Evolutionary conservation across 2,888 invertebrate species (phyloP).

Genomic region (Nomada hirtipes): DNA sequence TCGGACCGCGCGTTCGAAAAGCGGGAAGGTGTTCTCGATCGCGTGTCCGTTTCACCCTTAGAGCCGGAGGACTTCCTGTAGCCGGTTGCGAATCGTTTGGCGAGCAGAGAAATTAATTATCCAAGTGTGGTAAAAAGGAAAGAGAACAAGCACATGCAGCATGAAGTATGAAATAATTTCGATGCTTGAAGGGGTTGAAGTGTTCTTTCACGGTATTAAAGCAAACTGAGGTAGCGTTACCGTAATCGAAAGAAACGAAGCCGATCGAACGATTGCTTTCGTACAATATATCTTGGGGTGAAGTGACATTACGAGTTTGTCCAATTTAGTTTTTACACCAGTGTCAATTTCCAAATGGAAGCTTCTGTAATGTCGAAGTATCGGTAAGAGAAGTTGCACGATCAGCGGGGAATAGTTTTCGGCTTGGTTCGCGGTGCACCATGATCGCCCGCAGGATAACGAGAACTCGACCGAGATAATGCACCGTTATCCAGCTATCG

Average conservation of each 20-base stretch:
- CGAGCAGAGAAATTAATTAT: not conserved
- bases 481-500: slow-evolving; percentile 24
- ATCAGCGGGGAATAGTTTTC: slow-evolving; percentile 3
- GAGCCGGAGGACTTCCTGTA: not conserved
- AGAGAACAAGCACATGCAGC: no score
- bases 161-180: not conserved
- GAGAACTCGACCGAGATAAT: slow-evolving; percentile 49
- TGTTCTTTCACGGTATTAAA: not conserved
- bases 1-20: slow-evolving; percentile 79
- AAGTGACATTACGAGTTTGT: not conserved
- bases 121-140: not conserved
- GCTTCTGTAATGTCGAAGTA: not conserved
- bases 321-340: not conserved
- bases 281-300: no score
- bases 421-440: not conserved
- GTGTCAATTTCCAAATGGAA: not conserved
- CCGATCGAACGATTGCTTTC: no score
- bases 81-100: no score
- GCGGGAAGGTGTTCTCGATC: slow-evolving; percentile 63
- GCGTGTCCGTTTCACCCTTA: slow-evolving; percentile 52
- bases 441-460: slow-evolving; percentile 36
- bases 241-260: no score
- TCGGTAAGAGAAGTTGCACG: slow-evolving; percentile 6
- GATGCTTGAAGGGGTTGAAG: not conserved
- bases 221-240: no score